Percentiles rank a stretch among this genome's conserved stretches.
phyloP scores from a whole-genome alignment of 2,797 vertebrate genomes.

The Pyrocephalus nanus region DNA sequence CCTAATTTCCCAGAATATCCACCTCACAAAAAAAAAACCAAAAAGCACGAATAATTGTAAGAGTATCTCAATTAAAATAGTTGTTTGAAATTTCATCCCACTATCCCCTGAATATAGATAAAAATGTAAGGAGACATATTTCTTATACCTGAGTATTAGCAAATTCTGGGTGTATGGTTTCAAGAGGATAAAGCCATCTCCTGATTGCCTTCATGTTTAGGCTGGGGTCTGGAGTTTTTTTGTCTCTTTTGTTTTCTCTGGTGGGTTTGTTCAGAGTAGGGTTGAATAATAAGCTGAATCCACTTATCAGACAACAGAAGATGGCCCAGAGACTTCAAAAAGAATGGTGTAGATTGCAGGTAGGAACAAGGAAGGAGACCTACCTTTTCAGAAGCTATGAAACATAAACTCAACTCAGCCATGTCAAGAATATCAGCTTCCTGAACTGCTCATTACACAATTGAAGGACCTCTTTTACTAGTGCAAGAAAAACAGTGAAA shows the following conservation, averaged over 20 bases:
- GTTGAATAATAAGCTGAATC: background rate
- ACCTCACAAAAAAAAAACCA: background rate
- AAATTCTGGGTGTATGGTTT: background rate
- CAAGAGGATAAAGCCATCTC: background rate
- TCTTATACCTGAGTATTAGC: background rate
- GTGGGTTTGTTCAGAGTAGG: background rate
- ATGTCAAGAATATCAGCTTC: background rate
- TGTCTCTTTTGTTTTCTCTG: background rate
- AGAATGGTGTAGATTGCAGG: background rate
- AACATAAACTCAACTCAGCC: background rate
- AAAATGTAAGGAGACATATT: background rate
- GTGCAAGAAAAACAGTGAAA: background rate
- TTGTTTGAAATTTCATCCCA: background rate
- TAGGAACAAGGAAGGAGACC: background rate
- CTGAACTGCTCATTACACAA: background rate
- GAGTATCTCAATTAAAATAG: background rate
- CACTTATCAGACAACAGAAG: background rate
- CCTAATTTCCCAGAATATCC: background rate
- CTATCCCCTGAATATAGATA: background rate
- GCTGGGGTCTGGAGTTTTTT: rapidly evolving
- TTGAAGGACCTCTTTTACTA: background rate
- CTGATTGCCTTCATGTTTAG: background rate
- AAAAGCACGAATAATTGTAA: background rate
- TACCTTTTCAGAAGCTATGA: conserved; percentile 1
- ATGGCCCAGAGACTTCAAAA: background rate